Evolutionary conservation across 2,113 vertebrate species (phyloP), one percentile per base, ranked within the genome.

Genomic region (Hypanus sabinus): DNA sequence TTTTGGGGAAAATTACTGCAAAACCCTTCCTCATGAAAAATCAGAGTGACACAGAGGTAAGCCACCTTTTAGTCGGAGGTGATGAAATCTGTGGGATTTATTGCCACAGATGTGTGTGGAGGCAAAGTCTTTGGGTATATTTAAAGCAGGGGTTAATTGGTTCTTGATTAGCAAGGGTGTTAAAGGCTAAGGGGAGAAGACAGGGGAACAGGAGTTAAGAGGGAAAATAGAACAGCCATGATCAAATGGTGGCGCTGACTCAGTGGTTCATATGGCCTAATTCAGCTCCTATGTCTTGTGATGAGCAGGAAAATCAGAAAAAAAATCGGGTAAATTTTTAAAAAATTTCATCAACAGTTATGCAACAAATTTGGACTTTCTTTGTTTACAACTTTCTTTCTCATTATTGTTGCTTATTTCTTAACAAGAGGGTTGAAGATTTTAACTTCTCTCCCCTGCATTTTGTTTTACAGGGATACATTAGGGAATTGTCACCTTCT

Each of bases 401-500:
- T n/a, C 27, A n/a, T 87, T 87, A 30, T 87, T 10, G 46, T 85
- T 87, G 10, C 57, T 27, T 60, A 11, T 33, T 65, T 0, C 36
- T 16, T n/a, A 57, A 57, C 6, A 76, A n/a, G 30, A 70, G 3
- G 71, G 16, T 70, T 71, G 24, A 30, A 36, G 62, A 22, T 71
- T 93, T 18, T 38, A 36, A 11, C 91, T 27, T 55, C 57, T 87
- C 93, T 94, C 10, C 81, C 27, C 36, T 10, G n/a, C 27, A 71
- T 73, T 46, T 94, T 60, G 8, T 95, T 95, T 16, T 94, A 5
- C 96, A 99, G 99, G 96, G 98, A 99, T 95, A 98, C 96, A 0
- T 94, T 98, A 94, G 99, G 99, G 11, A 99, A 97, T 76, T 99
- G 98, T 94, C 98, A 97, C 96, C 99, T 99, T 94, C 96, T 99